A percentile compares a stretch with the other conserved stretches of the same genome.
These are phyloP conservation scores for Sternotherus odoratus DNA, from an alignment of 2,797 vertebrate species.

Conservation along the genomic window DNA sequence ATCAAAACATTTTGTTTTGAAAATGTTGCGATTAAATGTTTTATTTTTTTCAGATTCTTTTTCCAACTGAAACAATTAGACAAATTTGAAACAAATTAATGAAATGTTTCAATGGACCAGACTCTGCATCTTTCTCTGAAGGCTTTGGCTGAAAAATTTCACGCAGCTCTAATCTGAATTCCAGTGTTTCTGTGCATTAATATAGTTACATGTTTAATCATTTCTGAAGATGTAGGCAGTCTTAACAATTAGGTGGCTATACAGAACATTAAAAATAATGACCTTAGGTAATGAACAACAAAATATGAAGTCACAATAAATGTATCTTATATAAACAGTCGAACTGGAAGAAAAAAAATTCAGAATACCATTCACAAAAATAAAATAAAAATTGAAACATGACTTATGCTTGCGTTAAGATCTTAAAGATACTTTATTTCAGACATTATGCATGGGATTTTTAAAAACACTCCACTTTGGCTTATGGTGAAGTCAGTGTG, in stretches of 20 bases:
- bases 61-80: not conserved
- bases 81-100: not conserved
- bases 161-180: not conserved
- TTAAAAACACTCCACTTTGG: not conserved
- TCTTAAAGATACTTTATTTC: not conserved
- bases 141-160: not conserved
- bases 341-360: constrained; percentile 1
- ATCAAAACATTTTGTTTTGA: not conserved
- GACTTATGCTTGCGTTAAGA: constrained; percentile 4
- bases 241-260: not conserved
- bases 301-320: not conserved
- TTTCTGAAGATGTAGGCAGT: constrained; percentile 22
- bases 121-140: not conserved
- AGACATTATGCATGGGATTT: not conserved
- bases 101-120: not conserved
- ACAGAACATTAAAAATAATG: constrained; percentile 42
- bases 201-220: constrained; percentile 52
- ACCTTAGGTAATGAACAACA: too few species aligned
- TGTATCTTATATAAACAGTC: not conserved
- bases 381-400: not conserved
- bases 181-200: constrained; percentile 6
- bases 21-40: not conserved
- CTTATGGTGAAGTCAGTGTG: not conserved
- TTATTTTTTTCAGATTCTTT: not conserved
- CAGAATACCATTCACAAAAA: not conserved